phyloP scores from a whole-genome alignment of 1,140 invertebrate species.

The Drosophila rufa region DNA sequence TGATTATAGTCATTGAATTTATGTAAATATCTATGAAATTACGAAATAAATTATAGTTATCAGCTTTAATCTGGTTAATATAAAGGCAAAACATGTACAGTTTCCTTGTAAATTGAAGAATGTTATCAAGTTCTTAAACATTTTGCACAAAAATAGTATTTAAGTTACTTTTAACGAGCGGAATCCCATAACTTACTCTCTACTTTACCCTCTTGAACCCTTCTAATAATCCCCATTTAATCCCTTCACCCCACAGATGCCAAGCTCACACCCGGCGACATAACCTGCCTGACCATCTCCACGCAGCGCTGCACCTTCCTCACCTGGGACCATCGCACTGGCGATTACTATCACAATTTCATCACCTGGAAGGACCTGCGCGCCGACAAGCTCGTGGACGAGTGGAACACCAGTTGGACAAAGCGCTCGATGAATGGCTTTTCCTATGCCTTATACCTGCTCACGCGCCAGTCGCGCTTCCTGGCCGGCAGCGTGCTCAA shows the following conservation, averaged over 20 bases:
- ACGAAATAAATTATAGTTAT: too few species aligned
- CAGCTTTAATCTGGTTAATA: background rate
- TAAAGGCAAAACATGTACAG: background rate
- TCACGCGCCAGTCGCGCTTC: conserved; percentile 92
- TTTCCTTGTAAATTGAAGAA: background rate
- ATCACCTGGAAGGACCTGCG: conserved; percentile 98
- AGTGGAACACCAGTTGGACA: conserved; percentile 94
- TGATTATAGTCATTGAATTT: too few species aligned
- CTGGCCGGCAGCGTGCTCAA: conserved; percentile 92
- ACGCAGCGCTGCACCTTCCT: conserved; percentile 95
- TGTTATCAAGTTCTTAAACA: background rate
- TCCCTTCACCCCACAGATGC: conserved; percentile 86
- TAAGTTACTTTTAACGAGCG: too few species aligned
- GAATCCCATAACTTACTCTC: too few species aligned
- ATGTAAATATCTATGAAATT: background rate
- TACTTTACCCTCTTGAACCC: background rate
- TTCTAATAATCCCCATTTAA: conserved; percentile 8
- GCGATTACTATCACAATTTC: conserved; percentile 95
- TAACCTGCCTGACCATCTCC: conserved; percentile 93
- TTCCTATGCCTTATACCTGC: conserved; percentile 88
- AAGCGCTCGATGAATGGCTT: conserved; percentile 88
- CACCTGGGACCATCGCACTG: conserved; percentile 94
- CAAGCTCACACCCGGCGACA: conserved; percentile 86
- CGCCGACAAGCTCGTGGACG: conserved; percentile 91
- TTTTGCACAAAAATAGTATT: too few species aligned